Conservation (phyloP, 30 jellyfish, hydroid and myxozoan genomes). For the Turritopsis rubra region DNA sequence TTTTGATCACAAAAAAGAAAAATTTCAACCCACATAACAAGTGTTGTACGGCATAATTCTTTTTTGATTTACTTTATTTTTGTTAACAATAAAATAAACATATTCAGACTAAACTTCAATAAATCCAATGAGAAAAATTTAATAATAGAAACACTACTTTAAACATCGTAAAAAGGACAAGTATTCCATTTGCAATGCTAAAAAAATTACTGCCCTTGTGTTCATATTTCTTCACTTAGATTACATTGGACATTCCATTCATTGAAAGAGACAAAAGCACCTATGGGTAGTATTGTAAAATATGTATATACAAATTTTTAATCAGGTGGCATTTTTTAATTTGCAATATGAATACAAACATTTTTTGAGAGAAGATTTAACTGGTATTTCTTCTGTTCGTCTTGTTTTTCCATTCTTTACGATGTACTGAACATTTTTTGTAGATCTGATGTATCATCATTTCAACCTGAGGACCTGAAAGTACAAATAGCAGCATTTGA, state of each 20-base stretch:
- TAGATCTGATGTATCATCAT: too few relatives aligned
- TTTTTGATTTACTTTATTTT: too few relatives aligned
- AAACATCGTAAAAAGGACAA: background rate
- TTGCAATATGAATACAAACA: too few relatives aligned
- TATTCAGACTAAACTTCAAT: too few relatives aligned
- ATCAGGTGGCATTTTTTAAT: too few relatives aligned
- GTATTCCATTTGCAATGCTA: background rate
- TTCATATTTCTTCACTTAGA: background rate
- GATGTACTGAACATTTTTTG: background rate
- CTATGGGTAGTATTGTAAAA: background rate
- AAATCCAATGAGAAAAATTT: too few relatives aligned
- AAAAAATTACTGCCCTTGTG: background rate
- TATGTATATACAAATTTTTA: too few relatives aligned
- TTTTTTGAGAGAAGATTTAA: too few relatives aligned
- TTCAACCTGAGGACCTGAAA: background rate
- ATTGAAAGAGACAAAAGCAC: background rate
- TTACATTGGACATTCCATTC: slow-evolving; percentile 8
- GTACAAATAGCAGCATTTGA: background rate
- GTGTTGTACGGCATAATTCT: too few relatives aligned
- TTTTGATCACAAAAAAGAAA: too few relatives aligned
- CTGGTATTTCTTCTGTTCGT: background rate
- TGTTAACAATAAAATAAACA: too few relatives aligned
- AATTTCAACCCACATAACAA: too few relatives aligned
- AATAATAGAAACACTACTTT: background rate
- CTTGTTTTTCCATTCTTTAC: background rate